phyloP scores from a whole-genome alignment of 1,140 invertebrate genomes.

The Heterodera schachtii region DNA sequence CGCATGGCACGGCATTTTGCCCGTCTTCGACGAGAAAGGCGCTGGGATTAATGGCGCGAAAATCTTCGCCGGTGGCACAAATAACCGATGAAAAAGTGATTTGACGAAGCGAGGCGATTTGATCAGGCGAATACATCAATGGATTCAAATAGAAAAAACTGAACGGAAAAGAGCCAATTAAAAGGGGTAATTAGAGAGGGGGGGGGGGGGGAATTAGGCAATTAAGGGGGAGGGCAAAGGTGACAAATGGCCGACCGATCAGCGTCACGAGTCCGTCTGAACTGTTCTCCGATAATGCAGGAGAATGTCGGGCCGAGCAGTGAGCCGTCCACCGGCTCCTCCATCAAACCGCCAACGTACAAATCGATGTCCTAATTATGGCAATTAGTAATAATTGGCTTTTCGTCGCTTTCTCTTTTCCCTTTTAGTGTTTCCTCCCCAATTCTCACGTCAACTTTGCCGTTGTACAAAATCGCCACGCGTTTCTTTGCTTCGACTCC shows the following conservation, averaged over 20 bases:
- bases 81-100: constrained; percentile 43
- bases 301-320: constrained; percentile 54
- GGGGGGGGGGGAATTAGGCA: too few species aligned
- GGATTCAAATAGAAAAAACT: constrained; percentile 49
- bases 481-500: constrained; percentile 39
- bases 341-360: constrained; percentile 53
- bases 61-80: constrained; percentile 51
- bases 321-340: constrained; percentile 44
- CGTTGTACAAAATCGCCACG: constrained; percentile 43
- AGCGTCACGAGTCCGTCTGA: constrained; percentile 47
- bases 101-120: constrained; percentile 26
- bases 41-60: constrained; percentile 37
- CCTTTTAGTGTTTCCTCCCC: background rate
- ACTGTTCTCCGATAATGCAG: constrained; percentile 54
- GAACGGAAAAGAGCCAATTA: background rate
- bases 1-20: constrained; percentile 43
- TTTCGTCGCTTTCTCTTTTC: background rate
- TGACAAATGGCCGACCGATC: constrained; percentile 34
- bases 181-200: background rate
- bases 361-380: constrained; percentile 39
- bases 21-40: constrained; percentile 53
- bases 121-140: constrained; percentile 33
- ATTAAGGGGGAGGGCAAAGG: too few species aligned
- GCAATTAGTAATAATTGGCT: background rate
- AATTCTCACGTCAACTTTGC: constrained; percentile 22